phyloP scores from a whole-genome alignment of 2,797 vertebrate genomes.

The Catostomus latipinnis region DNA sequence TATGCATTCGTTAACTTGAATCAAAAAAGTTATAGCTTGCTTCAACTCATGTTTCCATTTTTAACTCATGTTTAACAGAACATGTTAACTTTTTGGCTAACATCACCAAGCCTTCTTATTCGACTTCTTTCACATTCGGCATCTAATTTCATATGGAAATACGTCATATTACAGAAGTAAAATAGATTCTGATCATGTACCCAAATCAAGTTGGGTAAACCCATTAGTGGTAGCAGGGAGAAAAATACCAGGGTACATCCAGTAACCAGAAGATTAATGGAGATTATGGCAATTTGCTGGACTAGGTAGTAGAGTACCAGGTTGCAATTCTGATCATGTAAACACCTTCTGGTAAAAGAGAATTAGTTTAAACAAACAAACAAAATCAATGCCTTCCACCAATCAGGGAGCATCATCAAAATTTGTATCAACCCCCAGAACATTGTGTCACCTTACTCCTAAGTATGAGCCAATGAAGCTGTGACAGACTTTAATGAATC shows the following conservation, averaged over 20 bases:
- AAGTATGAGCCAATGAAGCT: constrained; percentile 19
- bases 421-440: constrained; percentile 45
- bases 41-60: no score
- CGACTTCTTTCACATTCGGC: no score
- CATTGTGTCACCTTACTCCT: constrained; percentile 45
- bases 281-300: constrained; percentile 24
- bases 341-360: constrained; percentile 24
- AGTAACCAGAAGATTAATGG: constrained; percentile 9
- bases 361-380: constrained; percentile 25
- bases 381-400: constrained; percentile 48
- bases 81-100: no score
- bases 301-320: constrained; percentile 26
- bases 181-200: not conserved
- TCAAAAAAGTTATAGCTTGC: no score
- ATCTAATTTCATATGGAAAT: no score
- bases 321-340: constrained; percentile 36
- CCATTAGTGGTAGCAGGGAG: not conserved
- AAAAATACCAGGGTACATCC: not conserved
- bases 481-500: constrained; percentile 34
- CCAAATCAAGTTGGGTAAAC: not conserved
- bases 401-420: constrained; percentile 31
- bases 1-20: no score
- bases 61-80: no score
- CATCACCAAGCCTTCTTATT: no score
- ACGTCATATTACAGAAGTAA: no score